Base-by-base conservation (phyloP, 2,888 invertebrate genomes). In the Eupelmus urozonus region DNA sequence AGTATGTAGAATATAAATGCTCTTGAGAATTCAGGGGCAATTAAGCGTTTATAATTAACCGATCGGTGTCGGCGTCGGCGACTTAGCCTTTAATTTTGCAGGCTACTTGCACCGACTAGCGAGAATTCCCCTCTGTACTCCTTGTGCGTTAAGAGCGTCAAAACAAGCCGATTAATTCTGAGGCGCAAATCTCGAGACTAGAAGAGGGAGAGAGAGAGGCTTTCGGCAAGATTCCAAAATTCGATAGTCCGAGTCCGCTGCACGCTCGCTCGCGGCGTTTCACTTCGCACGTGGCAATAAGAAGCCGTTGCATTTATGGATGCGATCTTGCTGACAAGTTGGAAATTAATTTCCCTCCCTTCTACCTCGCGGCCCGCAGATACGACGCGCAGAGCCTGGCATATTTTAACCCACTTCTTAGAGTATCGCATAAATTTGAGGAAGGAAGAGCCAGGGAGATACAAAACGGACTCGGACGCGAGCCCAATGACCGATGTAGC, bases 401-500 rank as follows among this genome's bases (percentile, higher is more conserved):
- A 87, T 88, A 88, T 87, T 87, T 88, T 87, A 88, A 87, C 86
- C 87, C 85, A 87, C 83, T 88, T 88, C 86, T 88, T 86, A 82
- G 80, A 80, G 76, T 42, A 74, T 55, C 73, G 76, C 79, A 82
- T 82, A 82, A 82, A 82, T 82, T 78, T 73, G 45, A n/a, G 55
- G 27, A 4, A 27, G 27, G 27, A 23, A 25, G 34, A 49, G 18
- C 23, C 42, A 27, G 1, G 16, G 45, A 29, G 65, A 49, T 27
- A 45, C 55, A 67, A 42, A 62, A 62, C 29, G 42, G 51, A 60
- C 40, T 23, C 34, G 75, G 57, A 45, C 62, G 66, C 65, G 60
- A 76, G 65, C 59, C 62, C 55, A 29, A 69, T 74, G 73, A 78
- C 73, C 78, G 72, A 73, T 69, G 73, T 78, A 65, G 34, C 23